A percentile compares a stretch with the other conserved stretches of the same genome.
Evolutionary conservation across 2,888 invertebrate genomes (phyloP).

Genomic region (Stenoptilia bipunctidactyla): DNA sequence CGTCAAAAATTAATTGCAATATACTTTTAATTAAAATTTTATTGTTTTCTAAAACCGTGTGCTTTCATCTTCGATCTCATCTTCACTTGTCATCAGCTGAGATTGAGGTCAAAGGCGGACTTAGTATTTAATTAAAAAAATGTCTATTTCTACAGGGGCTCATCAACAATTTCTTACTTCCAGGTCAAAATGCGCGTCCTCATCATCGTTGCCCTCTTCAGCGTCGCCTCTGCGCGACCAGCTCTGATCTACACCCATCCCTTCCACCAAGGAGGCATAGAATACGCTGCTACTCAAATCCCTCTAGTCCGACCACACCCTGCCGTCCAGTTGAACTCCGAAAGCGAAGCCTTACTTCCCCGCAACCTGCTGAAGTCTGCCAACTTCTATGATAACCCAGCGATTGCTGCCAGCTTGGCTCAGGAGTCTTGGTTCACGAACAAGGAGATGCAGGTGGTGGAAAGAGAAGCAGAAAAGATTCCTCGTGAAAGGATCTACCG

Average conservation of each 20-base stretch:
- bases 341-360: constrained; percentile 80
- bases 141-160: too few relatives aligned
- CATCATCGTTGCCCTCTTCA: constrained; percentile 39
- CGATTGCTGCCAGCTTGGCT: constrained; percentile 79
- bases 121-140: too few relatives aligned
- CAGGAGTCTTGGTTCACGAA: constrained; percentile 83
- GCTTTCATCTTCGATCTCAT: too few relatives aligned
- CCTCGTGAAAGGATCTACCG: constrained; percentile 81
- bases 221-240: constrained; percentile 54
- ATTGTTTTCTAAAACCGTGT: too few relatives aligned
- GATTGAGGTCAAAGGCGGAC: too few relatives aligned
- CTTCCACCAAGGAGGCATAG: constrained; percentile 51
- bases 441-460: constrained; percentile 82
- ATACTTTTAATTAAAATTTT: too few relatives aligned
- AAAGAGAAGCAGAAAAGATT: constrained; percentile 86
- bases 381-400: constrained; percentile 82
- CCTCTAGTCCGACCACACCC: constrained; percentile 71
- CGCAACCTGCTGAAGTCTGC: constrained; percentile 75
- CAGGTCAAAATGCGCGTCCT: constrained; percentile 38
- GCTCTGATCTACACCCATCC: constrained; percentile 56
- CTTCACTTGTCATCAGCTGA: too few relatives aligned
- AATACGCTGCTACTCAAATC: constrained; percentile 48
- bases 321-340: constrained; percentile 79
- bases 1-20: too few relatives aligned
- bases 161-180: constrained; percentile 9